Base-by-base conservation (phyloP, 1,140 invertebrate genomes). In the Diorhabda carinulata region DNA sequence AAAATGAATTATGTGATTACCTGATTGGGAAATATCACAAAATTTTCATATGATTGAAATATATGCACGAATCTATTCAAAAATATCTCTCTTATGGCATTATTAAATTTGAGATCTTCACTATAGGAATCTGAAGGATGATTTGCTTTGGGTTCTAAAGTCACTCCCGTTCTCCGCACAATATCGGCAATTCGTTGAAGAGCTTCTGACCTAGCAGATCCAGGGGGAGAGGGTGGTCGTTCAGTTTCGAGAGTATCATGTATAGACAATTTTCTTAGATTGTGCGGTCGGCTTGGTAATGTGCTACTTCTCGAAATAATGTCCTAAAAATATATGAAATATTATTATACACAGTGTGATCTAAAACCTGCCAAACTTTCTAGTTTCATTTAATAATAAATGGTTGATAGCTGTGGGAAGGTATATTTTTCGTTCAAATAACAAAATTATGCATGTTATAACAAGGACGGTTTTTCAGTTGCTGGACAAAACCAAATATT, bases 41-140 rank as follows among this genome's bases (percentile, higher is more conserved):
- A 99, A 81, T 96, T 91, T 75, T 99, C 97, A 78, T 98, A 99
- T 69, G 91, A 90, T 66, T 92, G 89, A 83, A 99, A 98, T 83
- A 99, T 93, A 77, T 97, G 93, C 67, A 96, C 93, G 82, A 99
- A 98, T 81, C 96, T 89, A 83, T 98, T 98, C 4, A 99, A 86
- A 82, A 99, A 98, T 57, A 96, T 92, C 83, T 99, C 96, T 61
- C 98, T 86, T 44, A 99, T 85, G 4, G 92, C 90, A 80, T 92
- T 93, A 82, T 99, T 99, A 76, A 99, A 93, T 70, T 91, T 88
- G 70, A 98, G 85, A 80, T 95, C 94, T 78, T 94, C 91, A 61
- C 91, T 85, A 79, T 94, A 95, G 69, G 90, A 87, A 70, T 93
- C 90, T 74, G 91, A 88, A 9, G 78, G 79, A 70, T 80, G 77